Percentiles rank a stretch among this genome's conserved stretches.
phyloP scores from a whole-genome alignment of 2,113 vertebrate species.

The Tinamus guttatus region DNA sequence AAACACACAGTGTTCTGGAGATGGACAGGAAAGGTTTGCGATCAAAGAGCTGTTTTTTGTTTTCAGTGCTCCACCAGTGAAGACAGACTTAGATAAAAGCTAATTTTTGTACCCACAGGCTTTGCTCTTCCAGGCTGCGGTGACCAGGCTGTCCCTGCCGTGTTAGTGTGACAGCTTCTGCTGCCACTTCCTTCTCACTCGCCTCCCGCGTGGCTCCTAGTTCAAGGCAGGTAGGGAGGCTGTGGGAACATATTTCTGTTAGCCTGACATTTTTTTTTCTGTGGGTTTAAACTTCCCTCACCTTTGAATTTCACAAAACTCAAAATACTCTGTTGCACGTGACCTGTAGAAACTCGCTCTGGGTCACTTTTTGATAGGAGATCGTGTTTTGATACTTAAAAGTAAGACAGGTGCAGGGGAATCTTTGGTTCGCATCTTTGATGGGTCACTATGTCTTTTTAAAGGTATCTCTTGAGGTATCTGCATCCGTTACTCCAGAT shows the following conservation, averaged over 20 bases:
- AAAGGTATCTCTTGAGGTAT: neutral
- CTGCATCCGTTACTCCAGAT: neutral
- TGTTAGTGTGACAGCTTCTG: neutral
- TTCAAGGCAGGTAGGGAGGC: neutral
- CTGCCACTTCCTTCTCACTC: neutral
- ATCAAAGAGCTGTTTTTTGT: neutral
- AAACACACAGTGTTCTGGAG: neutral
- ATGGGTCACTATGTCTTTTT: neutral
- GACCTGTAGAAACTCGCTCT: neutral
- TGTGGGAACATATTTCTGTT: neutral
- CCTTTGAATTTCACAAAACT: neutral
- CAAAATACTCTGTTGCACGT: neutral
- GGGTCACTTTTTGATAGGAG: neutral
- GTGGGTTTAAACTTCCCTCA: neutral
- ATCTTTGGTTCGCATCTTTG: neutral
- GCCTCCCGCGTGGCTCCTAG: neutral
- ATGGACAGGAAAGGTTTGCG: neutral
- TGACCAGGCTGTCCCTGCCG: rapidly evolving
- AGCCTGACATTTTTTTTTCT: neutral
- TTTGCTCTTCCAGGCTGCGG: rapidly evolving
- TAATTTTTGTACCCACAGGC: neutral
- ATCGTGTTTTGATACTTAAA: neutral
- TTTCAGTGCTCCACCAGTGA: neutral
- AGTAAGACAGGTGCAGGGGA: neutral
- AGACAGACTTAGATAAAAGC: neutral